These are phyloP conservation scores for Acropternis orthonyx DNA, from an alignment of 2,797 vertebrate genomes.

Conservation along the genomic window DNA sequence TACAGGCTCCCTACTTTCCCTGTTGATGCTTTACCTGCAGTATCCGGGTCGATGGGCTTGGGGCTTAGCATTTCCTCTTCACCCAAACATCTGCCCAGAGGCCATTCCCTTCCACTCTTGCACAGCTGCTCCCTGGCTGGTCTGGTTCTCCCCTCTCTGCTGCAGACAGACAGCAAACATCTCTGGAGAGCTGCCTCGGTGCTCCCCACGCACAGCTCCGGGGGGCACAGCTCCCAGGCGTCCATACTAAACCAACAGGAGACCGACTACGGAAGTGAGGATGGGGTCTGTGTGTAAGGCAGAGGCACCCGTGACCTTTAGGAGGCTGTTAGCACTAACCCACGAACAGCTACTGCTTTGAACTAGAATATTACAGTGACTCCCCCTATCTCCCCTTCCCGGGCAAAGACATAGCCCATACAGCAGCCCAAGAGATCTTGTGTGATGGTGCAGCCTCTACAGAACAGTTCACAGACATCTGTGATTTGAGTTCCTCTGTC, in stretches of 20 bases:
- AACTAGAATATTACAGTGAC: not conserved
- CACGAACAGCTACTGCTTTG: conserved; percentile 16
- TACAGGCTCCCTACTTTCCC: not conserved
- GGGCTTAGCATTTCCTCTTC: not conserved
- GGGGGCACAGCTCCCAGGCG: not conserved
- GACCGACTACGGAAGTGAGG: accelerated
- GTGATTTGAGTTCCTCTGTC: not conserved
- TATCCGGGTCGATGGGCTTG: not conserved
- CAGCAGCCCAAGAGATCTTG: not conserved
- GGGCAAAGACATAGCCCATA: accelerated
- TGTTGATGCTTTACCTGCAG: not conserved
- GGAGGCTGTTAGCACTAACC: not conserved
- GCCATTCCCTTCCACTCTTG: not conserved
- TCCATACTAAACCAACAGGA: not conserved
- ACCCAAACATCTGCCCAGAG: not conserved
- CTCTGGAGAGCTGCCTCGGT: not conserved
- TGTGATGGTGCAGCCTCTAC: not conserved
- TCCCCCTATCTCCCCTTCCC: not conserved
- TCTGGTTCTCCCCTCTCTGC: not conserved
- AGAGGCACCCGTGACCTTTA: not conserved
- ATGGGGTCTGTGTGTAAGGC: not conserved
- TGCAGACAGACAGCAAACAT: not conserved
- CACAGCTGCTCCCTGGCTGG: not conserved
- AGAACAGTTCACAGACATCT: not conserved
- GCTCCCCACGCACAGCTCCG: not conserved